Evolutionary conservation across 1,140 invertebrate species (phyloP), one percentile per base, ranked within the genome.

Genomic region (Aphelinus atriplicis): DNA sequence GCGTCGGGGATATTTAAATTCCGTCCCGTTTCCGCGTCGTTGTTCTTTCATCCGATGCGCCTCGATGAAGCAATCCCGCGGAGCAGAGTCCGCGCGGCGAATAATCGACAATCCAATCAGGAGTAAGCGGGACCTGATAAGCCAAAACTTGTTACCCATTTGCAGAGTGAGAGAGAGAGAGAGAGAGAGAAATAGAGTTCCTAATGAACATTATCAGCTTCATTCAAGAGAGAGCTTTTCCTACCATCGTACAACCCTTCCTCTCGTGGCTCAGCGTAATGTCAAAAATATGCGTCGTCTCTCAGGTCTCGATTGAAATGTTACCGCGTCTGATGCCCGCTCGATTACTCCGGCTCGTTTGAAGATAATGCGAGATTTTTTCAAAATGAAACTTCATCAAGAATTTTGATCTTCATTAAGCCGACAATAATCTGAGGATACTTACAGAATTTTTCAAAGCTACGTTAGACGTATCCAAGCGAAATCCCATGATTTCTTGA

Each of bases 1-100:
- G 71, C 69, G 76, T 76, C 78, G 81, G 80, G 67, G 74, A 82
- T 82, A 83, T 82, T 84, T 81, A 81, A 84, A 82, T 82, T 83
- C 81, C 80, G 78, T 82, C 81, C 80, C 81, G 78, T 83, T 83
- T 81, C 75, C 76, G 79, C 79, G 69, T 81, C 80, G 80, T 84
- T 82, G 81, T 84, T 82, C 80, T 84, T 84, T 80, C 79, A 83
- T 83, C 78, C 77, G 45, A 26, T 26, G 71, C 75, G 74, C 71
- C 77, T 76, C 78, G 76, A 62, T 75, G 76, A 71, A 64, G 42
- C 56, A 6, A 26, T 26, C 26, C 26, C 26, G 26, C 26, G 26
- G 26, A 61, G 42, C 63, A 10, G 45, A 66, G 26, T 55, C 9
- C 64, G 26, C 26, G 64, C 55, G 50, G 56, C 56, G 65, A 76